Evolutionary conservation across 2,888 invertebrate species (phyloP), one percentile per base, ranked within the genome.

Genomic region (Neoitamus cyanurus): DNA sequence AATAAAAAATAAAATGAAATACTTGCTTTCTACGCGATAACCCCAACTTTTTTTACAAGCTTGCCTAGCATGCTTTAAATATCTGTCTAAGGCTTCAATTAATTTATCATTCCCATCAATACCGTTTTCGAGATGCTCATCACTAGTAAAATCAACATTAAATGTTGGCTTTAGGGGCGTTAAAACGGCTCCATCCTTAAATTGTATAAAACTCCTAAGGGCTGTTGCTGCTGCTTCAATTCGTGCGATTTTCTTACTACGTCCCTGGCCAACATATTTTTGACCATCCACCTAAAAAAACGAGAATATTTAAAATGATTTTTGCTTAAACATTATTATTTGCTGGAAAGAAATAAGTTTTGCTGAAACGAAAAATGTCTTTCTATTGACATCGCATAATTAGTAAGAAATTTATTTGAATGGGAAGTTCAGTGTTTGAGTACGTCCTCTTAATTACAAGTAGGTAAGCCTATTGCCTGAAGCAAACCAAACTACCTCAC

Each of bases 171-270:
- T 91, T 83, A 91, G 84, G 83, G 90, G 89, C 85, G 90, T 88
- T 48, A 91, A 86, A 31, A 89, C 88, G 46, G 90, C 89, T 69
- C 90, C 89, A 88, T 92, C 92, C 87, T 93, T 93, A 87, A 93
- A 93, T 88, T 93, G 93, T 86, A 94, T 93, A 88, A 94, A 93
- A 69, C 93, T 93, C 85, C 93, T 92, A 80, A 93, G 87, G 6
- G 93, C 93, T 58, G 92, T 91, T 85, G 92, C 92, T 7, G 93
- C 93, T 1, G 93, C 93, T 87, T 92, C 92, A 87, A 92, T 92
- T 86, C 93, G 92, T 5, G 93, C 93, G 46, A 92, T 90, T 88
- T 93, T 93, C 89, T 93, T 93, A 86, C 93, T 93, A 72, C 92
- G 91, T 30, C 93, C 93, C 85, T 90, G 90, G 34, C 93, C 93